Base-by-base conservation (phyloP, 1,140 invertebrate species). In the Schlechtendalia chinensis region DNA sequence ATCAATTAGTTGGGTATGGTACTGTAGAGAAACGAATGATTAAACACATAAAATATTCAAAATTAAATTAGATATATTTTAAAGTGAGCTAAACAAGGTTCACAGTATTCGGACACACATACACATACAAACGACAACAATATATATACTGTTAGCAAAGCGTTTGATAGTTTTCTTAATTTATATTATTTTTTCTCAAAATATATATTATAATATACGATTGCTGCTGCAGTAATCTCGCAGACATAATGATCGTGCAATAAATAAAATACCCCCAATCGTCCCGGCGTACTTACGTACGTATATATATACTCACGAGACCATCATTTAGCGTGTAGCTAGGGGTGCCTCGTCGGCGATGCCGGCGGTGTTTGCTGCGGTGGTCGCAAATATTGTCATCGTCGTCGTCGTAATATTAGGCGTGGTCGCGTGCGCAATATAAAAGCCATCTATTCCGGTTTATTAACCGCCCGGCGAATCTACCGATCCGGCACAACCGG, bases 371-470 rank as follows among this genome's bases (percentile, higher is more conserved):
- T 16, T 53, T 22, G 74, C 22, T 56, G 39, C 6, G 75, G 75
- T 2, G 58, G 39, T 79, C 54, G 39, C 75, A 79, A 63, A 79
- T 79, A 79, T 79, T 61, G 56, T 75, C 50, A 29, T 59, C 54
- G 63, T 47, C 63, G 63, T 53, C 67, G 67, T 53, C 45, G 47
- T 61, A 63, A 79, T 63, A 79, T 63, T 61, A 58, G 75, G 75
- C 75, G 75, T 79, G 75, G 75, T 4, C 58, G 32, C 19, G 54
- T 17, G 58, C 39, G 75, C 75, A 79, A 79, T 79, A 79, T 79
- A 79, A 79, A 79, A 79, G 75, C 75, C 75, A 79, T 79, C 75
- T 61, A 79, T 79, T 79, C 75, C 75, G 75, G 75, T 79, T 79
- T 79, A 79, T 79, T 79, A 79, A 79, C 75, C 75, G 75, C 75